phyloP scores from a whole-genome alignment of 2,797 vertebrate species.

The Dendrocincla tyrannina region DNA sequence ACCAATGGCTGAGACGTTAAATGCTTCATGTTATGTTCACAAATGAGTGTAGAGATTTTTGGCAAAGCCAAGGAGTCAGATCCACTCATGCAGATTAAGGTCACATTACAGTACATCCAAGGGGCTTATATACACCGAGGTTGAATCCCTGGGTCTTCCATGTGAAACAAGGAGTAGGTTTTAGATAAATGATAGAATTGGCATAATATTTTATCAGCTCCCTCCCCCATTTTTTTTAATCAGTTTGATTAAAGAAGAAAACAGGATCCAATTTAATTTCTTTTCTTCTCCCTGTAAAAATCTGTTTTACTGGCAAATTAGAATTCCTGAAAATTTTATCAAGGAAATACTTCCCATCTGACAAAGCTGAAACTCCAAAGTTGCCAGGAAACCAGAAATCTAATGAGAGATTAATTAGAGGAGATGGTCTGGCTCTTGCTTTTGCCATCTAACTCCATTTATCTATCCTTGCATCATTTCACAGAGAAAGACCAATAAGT shows the following conservation, averaged over 20 bases:
- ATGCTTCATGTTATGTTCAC: slow-evolving; percentile 35
- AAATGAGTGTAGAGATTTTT: slow-evolving; percentile 44
- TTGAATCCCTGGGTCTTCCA: neutral
- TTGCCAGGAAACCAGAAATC: slow-evolving; percentile 36
- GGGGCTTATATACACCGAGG: neutral
- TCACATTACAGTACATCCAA: neutral
- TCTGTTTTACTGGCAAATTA: slow-evolving; percentile 42
- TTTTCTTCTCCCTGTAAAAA: neutral
- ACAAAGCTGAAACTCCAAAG: slow-evolving; percentile 36
- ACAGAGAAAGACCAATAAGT: neutral
- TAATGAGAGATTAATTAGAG: slow-evolving; percentile 27
- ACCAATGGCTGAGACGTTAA: neutral
- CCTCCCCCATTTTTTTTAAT: neutral
- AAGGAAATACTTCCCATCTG: slow-evolving; percentile 12
- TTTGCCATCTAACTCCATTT: neutral
- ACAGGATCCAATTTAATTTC: slow-evolving; percentile 21
- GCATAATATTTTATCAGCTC: neutral
- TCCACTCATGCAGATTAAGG: slow-evolving; percentile 34
- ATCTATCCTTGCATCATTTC: neutral
- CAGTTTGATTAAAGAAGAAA: neutral
- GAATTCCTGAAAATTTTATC: slow-evolving; percentile 59
- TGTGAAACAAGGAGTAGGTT: neutral
- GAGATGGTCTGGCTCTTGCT: slow-evolving; percentile 13
- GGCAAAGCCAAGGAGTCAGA: slow-evolving; percentile 26
- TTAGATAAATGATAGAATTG: neutral